Evolutionary conservation across 2,797 vertebrate genomes (phyloP), one percentile per base, ranked within the genome.

Genomic region (Myoxocephalus aenaeus): DNA sequence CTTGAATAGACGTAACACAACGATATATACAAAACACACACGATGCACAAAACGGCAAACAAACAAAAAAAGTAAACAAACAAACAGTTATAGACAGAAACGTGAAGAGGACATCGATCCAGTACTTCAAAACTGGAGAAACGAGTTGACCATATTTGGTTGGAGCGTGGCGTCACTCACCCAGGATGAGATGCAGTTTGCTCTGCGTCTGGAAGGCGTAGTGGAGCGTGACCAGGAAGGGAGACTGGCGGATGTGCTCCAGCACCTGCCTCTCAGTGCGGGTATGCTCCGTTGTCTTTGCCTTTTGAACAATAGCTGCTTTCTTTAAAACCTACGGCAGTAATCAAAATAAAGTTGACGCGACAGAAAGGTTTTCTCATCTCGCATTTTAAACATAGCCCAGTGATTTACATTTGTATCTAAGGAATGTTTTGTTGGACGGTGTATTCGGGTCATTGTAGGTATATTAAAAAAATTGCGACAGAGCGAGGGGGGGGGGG

Each of bases 201-300:
- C 96, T 96, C 20, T 98, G 96, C 0, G 97, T 98, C 93, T 98
- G 97, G 91, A 98, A 98, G 90, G 97, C 97, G 1, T 98, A 98
- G 92, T 98, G 97, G 70, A 98, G 95, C 0, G 97, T 98, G 86
- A 98, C 97, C 80, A 98, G 93, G 92, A 98, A 98, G 32, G 97
- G 97, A 0, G 97, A 97, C 92, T 98, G 96, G 65, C 97, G 96
- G 57, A 98, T 97, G 84, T 98, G 96, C 86, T 98, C 97, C 79
- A 98, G 90, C 74, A 98, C 97, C 1, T 97, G 96, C 74, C 97
- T 94, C 93, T 98, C 97, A 0, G 97, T 98, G 78, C 96, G 95
- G 2, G 97, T 98, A 74, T 98, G 97, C 74, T 98, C 97, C 7
- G 96, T 96, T 0, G 97, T 98, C 92, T 98, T 98, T 38, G 97